Conservation (phyloP, 2,888 invertebrate species). For the Calephelis perditalis region DNA sequence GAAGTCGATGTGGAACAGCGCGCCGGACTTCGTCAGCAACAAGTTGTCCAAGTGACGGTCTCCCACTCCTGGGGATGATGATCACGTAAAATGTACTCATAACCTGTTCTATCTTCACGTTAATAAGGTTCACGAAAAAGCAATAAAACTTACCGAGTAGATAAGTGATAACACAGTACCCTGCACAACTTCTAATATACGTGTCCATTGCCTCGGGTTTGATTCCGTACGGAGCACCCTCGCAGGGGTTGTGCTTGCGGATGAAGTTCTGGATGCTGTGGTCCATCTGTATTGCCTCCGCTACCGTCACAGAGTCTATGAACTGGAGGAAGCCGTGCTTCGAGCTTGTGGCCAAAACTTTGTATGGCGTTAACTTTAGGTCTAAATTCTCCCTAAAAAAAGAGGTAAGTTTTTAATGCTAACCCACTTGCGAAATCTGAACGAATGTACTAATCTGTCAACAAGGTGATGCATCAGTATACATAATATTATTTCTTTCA, state of each 20-base stretch:
- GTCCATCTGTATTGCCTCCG: conserved; percentile 92
- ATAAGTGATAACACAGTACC: conserved; percentile 99
- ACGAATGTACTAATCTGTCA: too few species aligned
- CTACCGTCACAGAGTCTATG: conserved; percentile 94
- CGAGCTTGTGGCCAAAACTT: conserved; percentile 91
- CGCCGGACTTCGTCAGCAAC: conserved; percentile 92
- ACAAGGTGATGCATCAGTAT: too few species aligned
- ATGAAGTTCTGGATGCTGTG: conserved; percentile 96
- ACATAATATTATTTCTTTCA: too few species aligned
- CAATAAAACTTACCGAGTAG: conserved; percentile 79
- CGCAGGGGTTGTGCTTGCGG: conserved; percentile 92
- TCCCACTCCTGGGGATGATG: conserved; percentile 85
- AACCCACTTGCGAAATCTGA: too few species aligned
- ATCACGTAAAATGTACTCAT: too few species aligned
- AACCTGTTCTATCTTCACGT: too few species aligned
- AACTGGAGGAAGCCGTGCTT: conserved; percentile 98
- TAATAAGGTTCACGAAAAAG: too few species aligned
- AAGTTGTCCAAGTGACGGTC: conserved; percentile 99
- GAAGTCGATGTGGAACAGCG: conserved; percentile 98
- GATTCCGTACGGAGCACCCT: conserved; percentile 93
- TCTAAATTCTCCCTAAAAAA: conserved; percentile 90
- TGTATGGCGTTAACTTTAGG: conserved; percentile 96
- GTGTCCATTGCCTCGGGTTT: conserved; percentile 97
- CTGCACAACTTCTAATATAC: conserved; percentile 96
- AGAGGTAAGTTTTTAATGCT: not conserved